Percentiles rank a stretch among this genome's conserved stretches.
phyloP scores from a whole-genome alignment of 2,888 invertebrate genomes.

The Portevinia maculata region DNA sequence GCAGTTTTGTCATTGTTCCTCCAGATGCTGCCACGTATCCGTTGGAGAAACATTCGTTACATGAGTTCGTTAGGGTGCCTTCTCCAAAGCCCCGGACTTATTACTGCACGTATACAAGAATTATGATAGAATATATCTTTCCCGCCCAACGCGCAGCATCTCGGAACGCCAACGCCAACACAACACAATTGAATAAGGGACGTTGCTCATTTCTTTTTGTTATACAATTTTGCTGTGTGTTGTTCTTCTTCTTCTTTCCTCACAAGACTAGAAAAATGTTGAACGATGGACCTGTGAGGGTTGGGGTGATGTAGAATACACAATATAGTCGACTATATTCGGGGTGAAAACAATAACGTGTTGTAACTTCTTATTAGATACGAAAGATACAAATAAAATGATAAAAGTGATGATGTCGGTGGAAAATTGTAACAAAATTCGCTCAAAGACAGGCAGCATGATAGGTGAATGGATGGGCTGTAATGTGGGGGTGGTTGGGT shows the following conservation, averaged over 20 bases:
- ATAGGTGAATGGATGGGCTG: not conserved
- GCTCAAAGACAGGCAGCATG: conserved; percentile 7
- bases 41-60: conserved; percentile 27
- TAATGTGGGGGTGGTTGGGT: not conserved
- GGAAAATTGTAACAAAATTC: conserved; percentile 69
- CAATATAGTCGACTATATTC: conserved; percentile 17
- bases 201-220: conserved; percentile 61
- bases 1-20: conserved; percentile 54
- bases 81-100: conserved; percentile 37
- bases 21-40: conserved; percentile 55
- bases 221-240: conserved; percentile 20
- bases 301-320: conserved; percentile 26
- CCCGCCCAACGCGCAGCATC: conserved; percentile 6
- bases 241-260: too few species aligned
- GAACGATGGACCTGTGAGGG: conserved; percentile 24
- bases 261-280: conserved; percentile 42
- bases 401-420: conserved; percentile 71
- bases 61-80: not conserved
- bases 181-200: conserved; percentile 67
- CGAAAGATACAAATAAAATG: conserved; percentile 70
- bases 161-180: conserved; percentile 17
- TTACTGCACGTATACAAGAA: conserved; percentile 71
- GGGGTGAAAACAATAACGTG: conserved; percentile 71
- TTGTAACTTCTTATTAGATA: conserved; percentile 73
- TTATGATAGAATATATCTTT: conserved; percentile 69